A percentile compares a stretch with the other conserved stretches of the same genome.
These are phyloP conservation scores for Pseudolycoriella hygida DNA, from an alignment of 2,888 invertebrate species.

Conservation along the genomic window DNA sequence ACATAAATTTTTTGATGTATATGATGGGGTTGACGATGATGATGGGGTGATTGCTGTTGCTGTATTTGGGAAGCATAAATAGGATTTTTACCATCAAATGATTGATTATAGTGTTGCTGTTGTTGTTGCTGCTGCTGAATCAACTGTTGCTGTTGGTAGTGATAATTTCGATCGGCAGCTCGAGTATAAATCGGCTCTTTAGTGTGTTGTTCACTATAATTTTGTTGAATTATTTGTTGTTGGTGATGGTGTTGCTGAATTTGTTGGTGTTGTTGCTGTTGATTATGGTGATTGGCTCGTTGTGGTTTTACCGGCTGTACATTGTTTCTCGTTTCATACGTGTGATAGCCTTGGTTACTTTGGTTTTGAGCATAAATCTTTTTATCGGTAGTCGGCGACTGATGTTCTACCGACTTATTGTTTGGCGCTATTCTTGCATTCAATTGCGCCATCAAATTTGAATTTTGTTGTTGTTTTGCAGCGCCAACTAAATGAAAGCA, in stretches of 20 bases:
- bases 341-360: slow-evolving; percentile 13
- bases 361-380: slow-evolving; percentile 7
- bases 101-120: slow-evolving; percentile 15
- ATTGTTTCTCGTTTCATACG: slow-evolving; percentile 8
- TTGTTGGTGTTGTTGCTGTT: slow-evolving; percentile 1
- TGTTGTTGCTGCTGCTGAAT: slow-evolving; percentile 13
- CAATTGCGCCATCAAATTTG: slow-evolving; percentile 28
- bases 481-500: slow-evolving; percentile 11
- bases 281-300: background rate
- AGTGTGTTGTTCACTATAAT: background rate
- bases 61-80: slow-evolving; percentile 16
- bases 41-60: slow-evolving; percentile 14
- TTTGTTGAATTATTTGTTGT: background rate
- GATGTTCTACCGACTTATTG: background rate
- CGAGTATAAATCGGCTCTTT: slow-evolving; percentile 12
- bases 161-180: slow-evolving; percentile 13
- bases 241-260: slow-evolving; percentile 1
- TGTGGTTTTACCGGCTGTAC: slow-evolving; percentile 13
- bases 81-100: slow-evolving; percentile 28
- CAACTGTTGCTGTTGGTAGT: slow-evolving; percentile 14
- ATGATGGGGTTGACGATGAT: slow-evolving; percentile 11
- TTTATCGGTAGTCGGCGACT: background rate
- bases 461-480: slow-evolving; percentile 22
- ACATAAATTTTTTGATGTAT: slow-evolving; percentile 11
- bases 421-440: slow-evolving; percentile 13